phyloP scores from a whole-genome alignment of 1,140 invertebrate genomes.

The Lucilia sericata region DNA sequence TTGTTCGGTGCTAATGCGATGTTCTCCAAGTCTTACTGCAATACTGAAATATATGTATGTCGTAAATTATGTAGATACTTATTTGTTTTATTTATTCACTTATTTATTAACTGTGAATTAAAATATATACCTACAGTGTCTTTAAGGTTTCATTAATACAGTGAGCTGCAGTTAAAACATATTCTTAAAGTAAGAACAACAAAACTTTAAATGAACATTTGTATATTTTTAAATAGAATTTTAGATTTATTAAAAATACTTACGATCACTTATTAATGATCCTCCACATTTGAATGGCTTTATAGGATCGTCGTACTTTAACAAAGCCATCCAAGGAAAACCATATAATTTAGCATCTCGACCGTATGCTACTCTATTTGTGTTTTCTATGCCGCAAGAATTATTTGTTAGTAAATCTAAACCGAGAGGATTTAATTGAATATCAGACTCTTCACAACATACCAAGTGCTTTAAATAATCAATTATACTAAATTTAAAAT shows the following conservation, averaged over 20 bases:
- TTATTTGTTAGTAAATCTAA: constrained; percentile 53
- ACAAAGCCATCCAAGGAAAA: constrained; percentile 71
- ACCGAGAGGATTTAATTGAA: constrained; percentile 56
- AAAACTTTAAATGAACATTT: background rate
- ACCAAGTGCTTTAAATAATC: background rate
- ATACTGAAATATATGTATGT: constrained; percentile 54
- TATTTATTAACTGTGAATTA: too few species aligned
- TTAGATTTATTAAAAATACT: background rate
- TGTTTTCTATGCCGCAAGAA: constrained; percentile 56
- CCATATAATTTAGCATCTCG: constrained; percentile 67
- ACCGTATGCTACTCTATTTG: constrained; percentile 64
- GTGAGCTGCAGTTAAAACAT: constrained; percentile 76
- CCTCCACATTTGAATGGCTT: constrained; percentile 66
- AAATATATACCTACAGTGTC: constrained; percentile 56
- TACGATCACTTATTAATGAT: constrained; percentile 68
- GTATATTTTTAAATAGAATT: too few species aligned
- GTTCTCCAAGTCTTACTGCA: constrained; percentile 74
- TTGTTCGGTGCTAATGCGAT: constrained; percentile 69
- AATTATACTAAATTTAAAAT: too few species aligned
- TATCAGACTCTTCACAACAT: background rate
- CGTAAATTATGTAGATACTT: too few species aligned
- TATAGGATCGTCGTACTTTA: constrained; percentile 64
- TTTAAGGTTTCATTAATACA: constrained; percentile 50
- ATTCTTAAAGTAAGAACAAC: constrained; percentile 46
- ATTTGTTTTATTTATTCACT: too few species aligned